Percentiles rank a stretch among this genome's conserved stretches.
These are phyloP conservation scores for Embiotoca jacksoni DNA, from an alignment of 2,113 vertebrate species.

Conservation along the genomic window DNA sequence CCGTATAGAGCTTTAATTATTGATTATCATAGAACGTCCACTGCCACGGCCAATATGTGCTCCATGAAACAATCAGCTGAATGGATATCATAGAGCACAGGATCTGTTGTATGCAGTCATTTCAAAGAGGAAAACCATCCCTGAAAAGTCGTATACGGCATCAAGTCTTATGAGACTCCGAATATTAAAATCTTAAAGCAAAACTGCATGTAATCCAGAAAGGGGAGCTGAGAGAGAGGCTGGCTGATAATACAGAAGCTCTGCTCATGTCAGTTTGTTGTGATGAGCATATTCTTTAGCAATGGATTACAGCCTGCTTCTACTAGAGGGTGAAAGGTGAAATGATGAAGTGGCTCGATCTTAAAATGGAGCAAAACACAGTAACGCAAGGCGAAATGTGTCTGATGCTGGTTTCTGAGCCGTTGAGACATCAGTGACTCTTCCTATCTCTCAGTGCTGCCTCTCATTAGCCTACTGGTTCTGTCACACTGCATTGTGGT, in stretches of 20 bases:
- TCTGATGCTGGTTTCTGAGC: neutral
- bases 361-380: slow-evolving; percentile 8
- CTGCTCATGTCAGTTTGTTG: too few relatives aligned
- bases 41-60: slow-evolving; percentile 43
- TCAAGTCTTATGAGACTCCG: neutral
- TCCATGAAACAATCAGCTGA: slow-evolving; percentile 47
- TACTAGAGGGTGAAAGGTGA: slow-evolving; percentile 1
- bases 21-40: slow-evolving; percentile 60
- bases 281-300: slow-evolving; percentile 17
- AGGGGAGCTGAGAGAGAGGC: neutral
- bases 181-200: neutral
- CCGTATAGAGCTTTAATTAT: slow-evolving; percentile 76
- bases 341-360: neutral
- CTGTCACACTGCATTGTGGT: slow-evolving; percentile 35
- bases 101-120: slow-evolving; percentile 1
- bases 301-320: slow-evolving; percentile 41
- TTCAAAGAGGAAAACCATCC: slow-evolving; percentile 28
- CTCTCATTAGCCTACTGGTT: slow-evolving; percentile 43
- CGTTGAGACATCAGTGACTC: neutral
- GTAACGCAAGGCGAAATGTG: neutral
- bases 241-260: neutral
- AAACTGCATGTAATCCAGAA: slow-evolving; percentile 20
- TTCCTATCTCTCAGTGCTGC: neutral
- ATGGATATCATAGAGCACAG: slow-evolving; percentile 8
- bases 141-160: slow-evolving; percentile 13